A percentile compares a stretch with the other conserved stretches of the same genome.
phyloP scores from a whole-genome alignment of 2,797 vertebrate species.

The Calcarius lapponicus region DNA sequence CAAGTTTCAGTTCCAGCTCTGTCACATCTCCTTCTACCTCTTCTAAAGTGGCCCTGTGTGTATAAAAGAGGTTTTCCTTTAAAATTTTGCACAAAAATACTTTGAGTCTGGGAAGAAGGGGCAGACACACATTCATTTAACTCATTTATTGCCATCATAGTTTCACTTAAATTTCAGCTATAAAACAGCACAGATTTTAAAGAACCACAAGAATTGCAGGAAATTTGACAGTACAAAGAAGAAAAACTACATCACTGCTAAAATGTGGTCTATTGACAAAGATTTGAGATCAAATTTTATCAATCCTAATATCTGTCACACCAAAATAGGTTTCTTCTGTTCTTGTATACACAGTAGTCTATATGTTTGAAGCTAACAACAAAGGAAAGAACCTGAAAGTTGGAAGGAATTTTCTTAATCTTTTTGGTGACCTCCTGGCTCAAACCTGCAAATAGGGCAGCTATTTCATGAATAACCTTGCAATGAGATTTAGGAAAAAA shows the following conservation, averaged over 20 bases:
- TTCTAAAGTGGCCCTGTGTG: constrained; percentile 91
- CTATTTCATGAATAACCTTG: neutral
- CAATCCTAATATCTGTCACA: neutral
- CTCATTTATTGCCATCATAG: neutral
- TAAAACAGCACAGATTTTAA: neutral
- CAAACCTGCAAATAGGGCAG: neutral
- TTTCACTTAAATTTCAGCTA: neutral
- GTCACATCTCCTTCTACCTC: constrained; percentile 97
- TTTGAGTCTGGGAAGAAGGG: neutral
- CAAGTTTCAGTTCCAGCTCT: constrained; percentile 95
- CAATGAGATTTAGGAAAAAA: neutral
- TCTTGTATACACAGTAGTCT: neutral
- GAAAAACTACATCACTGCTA: neutral
- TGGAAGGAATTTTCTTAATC: neutral
- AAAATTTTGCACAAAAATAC: neutral
- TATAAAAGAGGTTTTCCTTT: neutral
- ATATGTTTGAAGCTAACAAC: neutral
- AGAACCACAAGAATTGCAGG: neutral
- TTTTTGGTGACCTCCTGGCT: neutral
- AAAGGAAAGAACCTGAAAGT: neutral
- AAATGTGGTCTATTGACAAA: neutral
- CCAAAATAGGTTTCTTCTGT: neutral
- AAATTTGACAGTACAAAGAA: neutral
- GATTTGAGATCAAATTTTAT: neutral
- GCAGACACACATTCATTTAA: neutral